A percentile compares a stretch with the other conserved stretches of the same genome.
phyloP scores from a whole-genome alignment of 2,797 vertebrate genomes.

The Trematomus bernacchii region DNA sequence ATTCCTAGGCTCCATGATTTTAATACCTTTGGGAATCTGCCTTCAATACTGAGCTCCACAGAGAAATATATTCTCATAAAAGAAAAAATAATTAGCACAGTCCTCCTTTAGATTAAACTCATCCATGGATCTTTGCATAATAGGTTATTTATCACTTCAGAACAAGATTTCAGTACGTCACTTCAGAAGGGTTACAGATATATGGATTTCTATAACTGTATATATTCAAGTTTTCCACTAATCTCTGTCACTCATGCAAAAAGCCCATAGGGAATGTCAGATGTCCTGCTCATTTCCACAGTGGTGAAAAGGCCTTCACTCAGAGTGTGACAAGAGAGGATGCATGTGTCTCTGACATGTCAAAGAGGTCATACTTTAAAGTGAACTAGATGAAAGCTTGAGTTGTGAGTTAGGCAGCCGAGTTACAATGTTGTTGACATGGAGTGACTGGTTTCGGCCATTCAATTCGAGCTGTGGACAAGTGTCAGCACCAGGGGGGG shows the following conservation, averaged over 20 bases:
- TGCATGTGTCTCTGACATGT: constrained; percentile 30
- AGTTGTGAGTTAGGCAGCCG: constrained; percentile 30
- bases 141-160: constrained; percentile 11
- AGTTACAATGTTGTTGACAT: constrained; percentile 41
- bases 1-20: constrained; percentile 58
- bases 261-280: constrained; percentile 14
- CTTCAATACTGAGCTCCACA: constrained; percentile 43
- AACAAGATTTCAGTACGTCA: neutral
- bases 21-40: constrained; percentile 64
- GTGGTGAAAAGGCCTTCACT: constrained; percentile 37
- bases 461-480: constrained; percentile 29
- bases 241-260: constrained; percentile 12
- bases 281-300: constrained; percentile 46
- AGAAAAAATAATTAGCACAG: constrained; percentile 67
- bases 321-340: constrained; percentile 19
- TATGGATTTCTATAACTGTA: neutral
- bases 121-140: constrained; percentile 35
- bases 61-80: constrained; percentile 60
- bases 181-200: constrained; percentile 16
- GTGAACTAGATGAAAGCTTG: constrained; percentile 64
- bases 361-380: constrained; percentile 54
- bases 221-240: constrained; percentile 5
- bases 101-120: constrained; percentile 53
- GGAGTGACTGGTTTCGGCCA: constrained; percentile 15
- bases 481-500: constrained; percentile 36